Base-by-base conservation (phyloP, 2,113 vertebrate genomes). In the Lucifuga dentata region DNA sequence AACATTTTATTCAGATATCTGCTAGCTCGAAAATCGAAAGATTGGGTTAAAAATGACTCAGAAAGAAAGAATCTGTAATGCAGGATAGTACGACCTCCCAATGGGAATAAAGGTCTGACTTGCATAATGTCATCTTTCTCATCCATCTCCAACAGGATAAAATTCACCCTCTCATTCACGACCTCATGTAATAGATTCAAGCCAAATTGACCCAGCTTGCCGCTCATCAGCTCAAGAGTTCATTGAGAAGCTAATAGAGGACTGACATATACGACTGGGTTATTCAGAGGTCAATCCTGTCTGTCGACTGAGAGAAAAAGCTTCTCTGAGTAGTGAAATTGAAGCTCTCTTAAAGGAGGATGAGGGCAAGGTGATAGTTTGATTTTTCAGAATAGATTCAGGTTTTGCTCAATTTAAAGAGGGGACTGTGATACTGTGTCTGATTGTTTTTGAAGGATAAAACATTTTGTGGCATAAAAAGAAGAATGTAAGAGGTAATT, bases 1-100 rank as follows among this genome's bases (percentile, higher is more conserved):
- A 76, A 33, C 19, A 10, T 70, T 45, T 76, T 69, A 76, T 60
- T 64, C 44, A 61, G 58, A 8, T 13, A 62, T 41, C 17, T 21
- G 41, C 21, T 53, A 15, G 8, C 63, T 32, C 29, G 43, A n/a
- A 29, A 24, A 21, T 24, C 45, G 15, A 51, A 1, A 8, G n/a
- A n/a, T 46, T 5, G n/a, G 32, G 57, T 45, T 50, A 10, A 17
- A 49, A 51, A 8, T 29, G 43, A 29, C 20, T 26, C 8, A 45
- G 26, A 73, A 15, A 36, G 17, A 65, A 56, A 36, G 41, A 50
- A 60, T 44, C 19, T 55, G 20, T 70, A 57, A 61, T 50, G 32
- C 43, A 55, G 45, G 46, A 15, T 10, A 19, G 2, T 24, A 33
- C 19, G 39, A 29, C 3, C 26, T 29, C 8, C 51, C 24, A 19